These are phyloP conservation scores for Ondatra zibethicus DNA, from an alignment of 2,113 vertebrate genomes.

Conservation along the genomic window DNA sequence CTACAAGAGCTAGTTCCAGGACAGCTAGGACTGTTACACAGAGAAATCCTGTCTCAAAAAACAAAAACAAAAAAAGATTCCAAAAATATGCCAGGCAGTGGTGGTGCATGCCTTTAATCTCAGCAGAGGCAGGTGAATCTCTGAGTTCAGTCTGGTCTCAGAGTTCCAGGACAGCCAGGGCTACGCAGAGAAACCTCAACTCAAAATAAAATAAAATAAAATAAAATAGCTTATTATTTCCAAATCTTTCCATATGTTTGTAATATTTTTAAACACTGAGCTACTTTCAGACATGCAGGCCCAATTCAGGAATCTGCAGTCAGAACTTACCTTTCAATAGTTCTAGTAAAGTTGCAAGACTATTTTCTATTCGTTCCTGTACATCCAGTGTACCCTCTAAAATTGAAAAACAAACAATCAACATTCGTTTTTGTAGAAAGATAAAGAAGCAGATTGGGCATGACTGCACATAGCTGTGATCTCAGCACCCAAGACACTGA, in stretches of 20 bases:
- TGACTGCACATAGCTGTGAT: background rate
- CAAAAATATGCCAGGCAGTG: background rate
- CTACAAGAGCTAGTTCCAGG: no score
- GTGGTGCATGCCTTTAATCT: background rate
- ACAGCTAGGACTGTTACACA: no score
- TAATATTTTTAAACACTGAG: background rate
- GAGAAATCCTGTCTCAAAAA: no score
- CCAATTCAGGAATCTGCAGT: background rate
- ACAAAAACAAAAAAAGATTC: no score
- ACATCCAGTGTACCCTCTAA: constrained; percentile 94
- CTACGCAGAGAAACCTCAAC: background rate
- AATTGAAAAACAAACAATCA: constrained; percentile 63
- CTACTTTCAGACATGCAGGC: background rate
- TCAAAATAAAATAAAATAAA: background rate
- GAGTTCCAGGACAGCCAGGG: background rate
- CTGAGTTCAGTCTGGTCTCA: background rate
- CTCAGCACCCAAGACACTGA: background rate
- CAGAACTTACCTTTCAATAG: constrained; percentile 93
- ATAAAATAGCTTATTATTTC: constrained; percentile 22
- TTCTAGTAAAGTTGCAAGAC: constrained; percentile 93
- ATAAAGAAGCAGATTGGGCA: background rate
- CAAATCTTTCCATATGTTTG: background rate
- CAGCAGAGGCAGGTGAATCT: background rate
- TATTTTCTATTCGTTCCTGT: constrained; percentile 95
- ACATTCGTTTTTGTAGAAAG: background rate